phyloP scores from a whole-genome alignment of 1,140 invertebrate genomes.

The Magallana gigas region DNA sequence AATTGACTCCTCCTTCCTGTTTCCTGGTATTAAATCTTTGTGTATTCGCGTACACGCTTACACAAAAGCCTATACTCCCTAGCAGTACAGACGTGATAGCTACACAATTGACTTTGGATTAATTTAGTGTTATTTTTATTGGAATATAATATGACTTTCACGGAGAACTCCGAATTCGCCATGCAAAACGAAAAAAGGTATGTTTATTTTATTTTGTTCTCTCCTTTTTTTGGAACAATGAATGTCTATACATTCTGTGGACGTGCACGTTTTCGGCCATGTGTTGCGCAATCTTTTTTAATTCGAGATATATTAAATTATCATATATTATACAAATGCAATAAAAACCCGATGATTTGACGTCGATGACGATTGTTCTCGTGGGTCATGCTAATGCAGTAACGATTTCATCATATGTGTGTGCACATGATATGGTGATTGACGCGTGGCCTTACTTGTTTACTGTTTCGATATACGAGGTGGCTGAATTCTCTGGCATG shows the following conservation, averaged over 20 bases:
- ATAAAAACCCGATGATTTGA: no score
- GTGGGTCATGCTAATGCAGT: background rate
- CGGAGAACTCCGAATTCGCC: background rate
- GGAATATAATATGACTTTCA: constrained; percentile 38
- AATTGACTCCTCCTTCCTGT: constrained; percentile 2
- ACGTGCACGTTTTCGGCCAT: background rate
- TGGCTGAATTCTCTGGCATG: background rate
- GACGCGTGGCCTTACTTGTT: background rate
- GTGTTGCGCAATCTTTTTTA: background rate
- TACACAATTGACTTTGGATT: background rate
- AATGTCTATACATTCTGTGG: background rate
- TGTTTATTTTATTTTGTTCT: background rate
- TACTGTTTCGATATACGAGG: background rate
- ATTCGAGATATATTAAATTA: no score
- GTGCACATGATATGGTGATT: background rate
- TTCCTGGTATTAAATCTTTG: constrained; percentile 7
- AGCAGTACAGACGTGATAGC: background rate
- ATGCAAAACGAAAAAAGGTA: constrained; percentile 45
- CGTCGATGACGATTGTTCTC: no score
- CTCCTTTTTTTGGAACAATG: background rate
- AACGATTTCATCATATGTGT: constrained; percentile 9
- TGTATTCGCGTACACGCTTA: constrained; percentile 23
- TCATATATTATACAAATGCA: no score
- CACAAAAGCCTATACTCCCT: background rate
- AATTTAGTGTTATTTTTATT: background rate